Evolutionary conservation across 2,113 vertebrate species (phyloP).

Genomic region (Alces alces): DNA sequence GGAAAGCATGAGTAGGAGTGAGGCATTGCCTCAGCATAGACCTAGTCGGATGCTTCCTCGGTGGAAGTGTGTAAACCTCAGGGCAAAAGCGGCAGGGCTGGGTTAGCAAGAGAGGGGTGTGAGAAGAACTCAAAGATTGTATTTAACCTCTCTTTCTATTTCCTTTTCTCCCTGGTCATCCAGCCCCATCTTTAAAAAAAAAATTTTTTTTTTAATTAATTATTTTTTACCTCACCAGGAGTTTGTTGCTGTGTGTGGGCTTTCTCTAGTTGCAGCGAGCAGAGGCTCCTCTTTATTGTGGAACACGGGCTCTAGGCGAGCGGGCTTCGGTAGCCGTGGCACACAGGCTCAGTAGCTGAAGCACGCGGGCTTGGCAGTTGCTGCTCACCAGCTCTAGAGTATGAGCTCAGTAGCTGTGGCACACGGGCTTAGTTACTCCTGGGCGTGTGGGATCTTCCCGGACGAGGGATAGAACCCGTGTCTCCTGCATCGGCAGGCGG

Average conservation of each 20-base stretch:
- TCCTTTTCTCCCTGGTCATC: not conserved
- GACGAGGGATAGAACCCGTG: not conserved
- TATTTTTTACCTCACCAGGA: not conserved
- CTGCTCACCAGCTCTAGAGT: not conserved
- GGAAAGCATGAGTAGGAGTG: not conserved
- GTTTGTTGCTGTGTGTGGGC: not conserved
- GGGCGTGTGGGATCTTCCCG: not conserved
- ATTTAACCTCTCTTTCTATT: not conserved
- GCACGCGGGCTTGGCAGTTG: not conserved
- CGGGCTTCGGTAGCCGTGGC: not conserved
- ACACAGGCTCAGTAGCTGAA: not conserved
- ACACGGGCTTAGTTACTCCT: not conserved
- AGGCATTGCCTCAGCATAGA: not conserved
- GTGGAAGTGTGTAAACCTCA: not conserved
- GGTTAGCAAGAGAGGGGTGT: not conserved
- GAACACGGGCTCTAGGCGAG: not conserved
- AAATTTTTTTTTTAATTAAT: not conserved
- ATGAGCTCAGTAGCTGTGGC: not conserved
- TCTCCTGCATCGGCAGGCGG: not conserved
- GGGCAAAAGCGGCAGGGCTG: not conserved
- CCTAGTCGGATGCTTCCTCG: conserved; percentile 3
- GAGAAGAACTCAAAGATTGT: not conserved
- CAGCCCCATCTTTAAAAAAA: not conserved
- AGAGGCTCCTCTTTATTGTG: not conserved
- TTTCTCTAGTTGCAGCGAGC: not conserved